These are phyloP conservation scores for Phymorhynchus buccinoides DNA, from an alignment of 1,140 invertebrate species.

Conservation along the genomic window DNA sequence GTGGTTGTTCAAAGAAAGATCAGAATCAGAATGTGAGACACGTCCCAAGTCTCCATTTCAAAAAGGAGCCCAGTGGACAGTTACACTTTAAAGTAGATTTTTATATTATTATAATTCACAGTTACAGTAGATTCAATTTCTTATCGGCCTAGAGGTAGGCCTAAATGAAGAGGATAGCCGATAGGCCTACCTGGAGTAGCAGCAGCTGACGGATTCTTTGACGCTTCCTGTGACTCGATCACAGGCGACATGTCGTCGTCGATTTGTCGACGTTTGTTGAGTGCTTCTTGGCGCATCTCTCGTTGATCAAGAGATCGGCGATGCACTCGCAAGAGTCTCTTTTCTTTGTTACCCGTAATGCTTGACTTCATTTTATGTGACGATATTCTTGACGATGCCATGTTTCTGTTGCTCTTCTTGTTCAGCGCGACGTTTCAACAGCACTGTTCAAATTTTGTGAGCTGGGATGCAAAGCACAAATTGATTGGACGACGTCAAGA, in stretches of 20 bases:
- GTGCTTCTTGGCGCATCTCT: constrained; percentile 46
- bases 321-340: constrained; percentile 42
- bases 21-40: too few species aligned
- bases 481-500: neutral
- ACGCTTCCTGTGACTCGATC: constrained; percentile 39
- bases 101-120: too few species aligned
- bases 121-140: too few species aligned
- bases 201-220: constrained; percentile 2
- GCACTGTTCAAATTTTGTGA: constrained; percentile 29
- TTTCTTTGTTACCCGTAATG: constrained; percentile 34
- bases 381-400: constrained; percentile 1
- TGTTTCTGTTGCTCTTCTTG: neutral
- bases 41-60: too few species aligned
- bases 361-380: constrained; percentile 50
- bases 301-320: constrained; percentile 53
- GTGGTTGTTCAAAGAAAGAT: too few species aligned
- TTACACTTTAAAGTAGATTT: too few species aligned
- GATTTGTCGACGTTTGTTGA: constrained; percentile 48
- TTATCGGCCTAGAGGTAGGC: too few species aligned
- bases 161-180: too few species aligned
- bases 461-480: neutral
- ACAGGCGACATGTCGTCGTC: constrained; percentile 48
- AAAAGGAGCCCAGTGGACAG: too few species aligned
- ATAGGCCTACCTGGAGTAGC: constrained; percentile 2
- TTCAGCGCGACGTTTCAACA: neutral